These are phyloP conservation scores for Tupaia tana DNA, from an alignment of 2,113 vertebrate species.

Conservation along the genomic window DNA sequence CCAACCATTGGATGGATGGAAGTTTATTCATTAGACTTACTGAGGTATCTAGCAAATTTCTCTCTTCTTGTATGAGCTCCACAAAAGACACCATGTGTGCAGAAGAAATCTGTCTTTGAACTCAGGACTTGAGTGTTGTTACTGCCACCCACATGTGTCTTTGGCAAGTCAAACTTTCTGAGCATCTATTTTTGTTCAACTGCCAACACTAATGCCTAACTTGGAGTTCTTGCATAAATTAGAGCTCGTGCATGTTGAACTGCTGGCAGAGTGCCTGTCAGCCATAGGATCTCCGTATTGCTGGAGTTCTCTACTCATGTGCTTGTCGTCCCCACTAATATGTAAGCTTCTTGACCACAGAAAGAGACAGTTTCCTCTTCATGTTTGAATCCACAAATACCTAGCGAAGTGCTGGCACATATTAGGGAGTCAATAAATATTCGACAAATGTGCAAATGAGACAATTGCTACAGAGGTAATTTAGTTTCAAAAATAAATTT, in stretches of 20 bases:
- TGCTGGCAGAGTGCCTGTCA: background rate
- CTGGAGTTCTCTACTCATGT: background rate
- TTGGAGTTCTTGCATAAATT: background rate
- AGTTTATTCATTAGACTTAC: background rate
- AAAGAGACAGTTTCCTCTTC: background rate
- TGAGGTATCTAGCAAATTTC: background rate
- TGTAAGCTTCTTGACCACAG: background rate
- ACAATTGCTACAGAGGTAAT: background rate
- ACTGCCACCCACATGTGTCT: background rate
- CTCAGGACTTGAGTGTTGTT: background rate
- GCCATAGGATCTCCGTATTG: fast-evolving
- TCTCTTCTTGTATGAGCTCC: background rate
- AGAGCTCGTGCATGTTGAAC: background rate
- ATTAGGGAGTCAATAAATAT: too few species aligned
- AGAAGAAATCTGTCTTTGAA: background rate
- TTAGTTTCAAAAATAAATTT: background rate
- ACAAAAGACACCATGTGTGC: background rate
- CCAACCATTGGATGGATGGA: background rate
- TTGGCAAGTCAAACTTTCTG: background rate
- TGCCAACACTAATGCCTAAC: too few species aligned
- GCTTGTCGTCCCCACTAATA: background rate
- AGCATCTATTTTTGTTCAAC: background rate
- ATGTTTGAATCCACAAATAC: background rate
- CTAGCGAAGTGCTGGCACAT: background rate
- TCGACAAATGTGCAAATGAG: background rate